Percentiles rank a stretch among this genome's conserved stretches.
Conservation (phyloP, 2,113 vertebrate genomes). For the Xenopus borealis region DNA sequence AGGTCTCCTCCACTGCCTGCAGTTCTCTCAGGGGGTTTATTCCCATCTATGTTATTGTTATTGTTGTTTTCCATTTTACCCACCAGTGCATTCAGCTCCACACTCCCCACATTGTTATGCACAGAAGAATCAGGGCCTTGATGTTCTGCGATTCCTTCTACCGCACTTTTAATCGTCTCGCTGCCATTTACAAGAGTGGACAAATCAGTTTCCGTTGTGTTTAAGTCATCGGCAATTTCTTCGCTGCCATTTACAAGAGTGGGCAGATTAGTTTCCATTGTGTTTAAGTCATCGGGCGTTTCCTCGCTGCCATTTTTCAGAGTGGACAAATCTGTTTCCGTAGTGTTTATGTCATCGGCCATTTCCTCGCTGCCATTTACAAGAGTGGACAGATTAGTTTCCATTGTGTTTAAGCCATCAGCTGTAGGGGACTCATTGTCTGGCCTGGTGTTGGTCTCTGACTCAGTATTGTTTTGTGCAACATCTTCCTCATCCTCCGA, state of each 20-base stretch:
- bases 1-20: not conserved
- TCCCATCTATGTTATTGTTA: not conserved
- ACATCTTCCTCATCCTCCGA: constrained; percentile 34
- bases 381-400: not conserved
- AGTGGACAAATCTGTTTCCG: too few species aligned
- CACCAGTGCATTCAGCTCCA: not conserved
- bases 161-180: too few species aligned
- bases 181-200: too few species aligned
- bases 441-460: not conserved
- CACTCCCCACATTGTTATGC: not conserved
- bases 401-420: too few species aligned
- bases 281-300: too few species aligned
- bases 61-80: not conserved
- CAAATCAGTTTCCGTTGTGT: too few species aligned
- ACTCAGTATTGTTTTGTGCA: not conserved
- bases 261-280: too few species aligned
- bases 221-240: not conserved
- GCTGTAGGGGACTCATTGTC: not conserved
- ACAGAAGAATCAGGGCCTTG: too few species aligned
- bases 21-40: not conserved
- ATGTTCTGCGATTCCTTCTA: too few species aligned
- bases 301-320: not conserved
- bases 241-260: not conserved
- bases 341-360: too few species aligned
- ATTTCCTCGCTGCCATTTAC: too few species aligned